Percentiles rank a stretch among this genome's conserved stretches.
These are phyloP conservation scores for Parapristionchus giblindavisi DNA, from an alignment of 2,888 invertebrate species.

Conservation along the genomic window DNA sequence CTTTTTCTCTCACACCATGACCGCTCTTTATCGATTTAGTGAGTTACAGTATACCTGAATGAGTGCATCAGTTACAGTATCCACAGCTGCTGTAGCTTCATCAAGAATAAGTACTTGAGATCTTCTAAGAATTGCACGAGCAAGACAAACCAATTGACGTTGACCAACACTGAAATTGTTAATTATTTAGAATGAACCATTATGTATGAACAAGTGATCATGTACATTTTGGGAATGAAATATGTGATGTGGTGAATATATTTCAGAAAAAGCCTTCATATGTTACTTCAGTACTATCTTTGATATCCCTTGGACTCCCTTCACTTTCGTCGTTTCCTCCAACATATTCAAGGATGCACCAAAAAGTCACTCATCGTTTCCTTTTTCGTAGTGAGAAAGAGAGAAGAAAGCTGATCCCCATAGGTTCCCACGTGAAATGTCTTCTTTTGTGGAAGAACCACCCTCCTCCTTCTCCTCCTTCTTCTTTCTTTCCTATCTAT, in stretches of 20 bases:
- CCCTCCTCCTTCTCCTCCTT: constrained; percentile 19
- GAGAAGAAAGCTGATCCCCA: constrained; percentile 34
- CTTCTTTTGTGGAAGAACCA: constrained; percentile 31
- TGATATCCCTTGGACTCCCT: constrained; percentile 8
- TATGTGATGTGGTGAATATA: not conserved
- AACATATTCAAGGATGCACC: not conserved
- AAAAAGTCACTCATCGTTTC: constrained; percentile 30
- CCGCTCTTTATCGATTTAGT: not conserved
- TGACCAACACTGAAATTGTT: constrained; percentile 73
- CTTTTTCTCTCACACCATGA: too few species aligned
- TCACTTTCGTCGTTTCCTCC: not conserved
- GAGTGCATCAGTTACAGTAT: constrained; percentile 74
- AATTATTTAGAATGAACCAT: not conserved
- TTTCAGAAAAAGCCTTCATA: too few species aligned
- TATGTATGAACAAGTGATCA: too few species aligned
- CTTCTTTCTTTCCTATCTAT: constrained; percentile 9
- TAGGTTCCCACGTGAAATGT: constrained; percentile 36
- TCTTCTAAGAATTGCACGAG: constrained; percentile 71
- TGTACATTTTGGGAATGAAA: not conserved
- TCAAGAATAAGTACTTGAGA: constrained; percentile 74
- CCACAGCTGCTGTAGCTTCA: constrained; percentile 75
- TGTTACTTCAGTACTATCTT: too few species aligned
- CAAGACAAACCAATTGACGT: constrained; percentile 73
- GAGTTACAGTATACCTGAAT: constrained; percentile 73
- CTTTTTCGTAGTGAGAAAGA: constrained; percentile 9